Evolutionary conservation across 2,113 vertebrate species (phyloP).

Genomic region (Galeopterus variegatus): DNA sequence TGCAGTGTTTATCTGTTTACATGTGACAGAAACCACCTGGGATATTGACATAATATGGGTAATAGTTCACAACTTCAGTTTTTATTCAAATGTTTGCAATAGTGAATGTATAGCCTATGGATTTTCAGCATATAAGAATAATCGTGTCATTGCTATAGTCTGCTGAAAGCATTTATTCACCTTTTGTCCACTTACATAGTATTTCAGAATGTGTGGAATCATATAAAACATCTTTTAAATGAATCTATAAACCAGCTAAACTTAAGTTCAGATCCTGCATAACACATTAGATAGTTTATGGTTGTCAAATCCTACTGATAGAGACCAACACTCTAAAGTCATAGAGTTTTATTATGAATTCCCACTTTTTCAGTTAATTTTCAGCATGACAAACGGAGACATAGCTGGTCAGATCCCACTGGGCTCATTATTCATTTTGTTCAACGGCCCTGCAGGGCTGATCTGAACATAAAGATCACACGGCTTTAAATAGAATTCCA

Average conservation of each 20-base stretch:
- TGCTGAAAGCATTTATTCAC: not conserved
- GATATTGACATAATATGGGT: not conserved
- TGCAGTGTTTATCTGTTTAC: not conserved
- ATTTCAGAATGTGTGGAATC: constrained; percentile 45
- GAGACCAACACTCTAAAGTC: not conserved
- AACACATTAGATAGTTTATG: not conserved
- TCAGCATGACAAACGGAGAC: constrained; percentile 33
- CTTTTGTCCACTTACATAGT: not conserved
- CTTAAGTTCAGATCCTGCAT: not conserved
- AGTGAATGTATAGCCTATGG: not conserved
- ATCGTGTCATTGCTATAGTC: not conserved
- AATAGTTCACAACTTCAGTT: not conserved
- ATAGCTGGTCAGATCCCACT: constrained; percentile 35
- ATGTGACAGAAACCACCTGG: not conserved
- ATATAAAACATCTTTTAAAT: not conserved
- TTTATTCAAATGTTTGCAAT: not conserved
- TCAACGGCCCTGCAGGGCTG: not conserved
- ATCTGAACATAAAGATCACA: constrained; percentile 8
- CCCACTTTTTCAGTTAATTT: constrained; percentile 50
- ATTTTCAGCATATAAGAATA: not conserved
- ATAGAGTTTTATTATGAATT: constrained; percentile 19
- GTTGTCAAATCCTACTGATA: not conserved
- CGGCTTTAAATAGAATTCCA: constrained; percentile 67
- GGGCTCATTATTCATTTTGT: constrained; percentile 55
- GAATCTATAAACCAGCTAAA: not conserved